Percentiles rank a stretch among this genome's conserved stretches.
Conservation (phyloP, 2,797 vertebrate genomes). For the Esox masquinongy region DNA sequence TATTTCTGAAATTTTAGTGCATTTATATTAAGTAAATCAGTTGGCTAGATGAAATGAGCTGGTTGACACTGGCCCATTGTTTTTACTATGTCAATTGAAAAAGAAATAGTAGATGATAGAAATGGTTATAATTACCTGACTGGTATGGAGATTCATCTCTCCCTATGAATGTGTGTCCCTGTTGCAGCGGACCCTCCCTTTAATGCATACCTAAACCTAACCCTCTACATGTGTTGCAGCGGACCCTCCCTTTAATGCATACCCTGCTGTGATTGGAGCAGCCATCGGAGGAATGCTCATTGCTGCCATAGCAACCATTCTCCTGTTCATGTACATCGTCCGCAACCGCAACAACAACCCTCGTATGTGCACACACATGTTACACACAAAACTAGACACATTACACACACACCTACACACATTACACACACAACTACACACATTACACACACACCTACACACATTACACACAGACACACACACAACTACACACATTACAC, state of each 20-base stretch:
- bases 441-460: background rate
- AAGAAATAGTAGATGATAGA: too few species aligned
- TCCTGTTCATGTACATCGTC: slow-evolving; percentile 81
- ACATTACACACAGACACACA: background rate
- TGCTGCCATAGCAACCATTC: slow-evolving; percentile 71
- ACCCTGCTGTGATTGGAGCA: slow-evolving; percentile 85
- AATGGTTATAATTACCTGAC: too few species aligned
- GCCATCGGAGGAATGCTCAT: slow-evolving; percentile 84
- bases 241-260: slow-evolving; percentile 80
- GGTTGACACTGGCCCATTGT: too few species aligned
- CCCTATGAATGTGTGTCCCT: background rate
- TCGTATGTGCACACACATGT: slow-evolving; percentile 71
- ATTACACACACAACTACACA: background rate
- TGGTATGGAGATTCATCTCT: too few species aligned
- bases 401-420: background rate
- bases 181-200: slow-evolving; percentile 83
- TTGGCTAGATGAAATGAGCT: too few species aligned
- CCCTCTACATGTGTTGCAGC: slow-evolving; percentile 76
- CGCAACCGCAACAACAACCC: slow-evolving; percentile 82
- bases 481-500: background rate
- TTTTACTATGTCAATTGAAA: too few species aligned
- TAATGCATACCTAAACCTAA: slow-evolving; percentile 80
- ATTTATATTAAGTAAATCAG: too few species aligned
- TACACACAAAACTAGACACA: background rate
- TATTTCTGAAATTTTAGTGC: too few species aligned